Conservation (phyloP, 2,888 invertebrate species). For the Noctua pronuba region DNA sequence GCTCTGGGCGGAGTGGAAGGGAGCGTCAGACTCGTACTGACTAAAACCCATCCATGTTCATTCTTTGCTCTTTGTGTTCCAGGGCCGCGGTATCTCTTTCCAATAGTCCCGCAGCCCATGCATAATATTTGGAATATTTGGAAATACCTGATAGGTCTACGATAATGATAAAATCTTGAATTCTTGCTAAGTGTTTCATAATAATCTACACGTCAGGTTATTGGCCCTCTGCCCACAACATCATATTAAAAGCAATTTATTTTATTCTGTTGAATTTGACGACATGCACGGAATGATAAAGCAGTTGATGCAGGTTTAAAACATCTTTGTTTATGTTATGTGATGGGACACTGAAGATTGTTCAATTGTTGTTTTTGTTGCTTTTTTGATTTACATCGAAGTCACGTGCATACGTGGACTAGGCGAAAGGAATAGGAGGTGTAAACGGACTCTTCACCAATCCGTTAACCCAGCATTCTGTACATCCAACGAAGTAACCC, state of each 20-base stretch:
- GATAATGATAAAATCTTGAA: not conserved
- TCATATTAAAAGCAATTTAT: constrained; percentile 43
- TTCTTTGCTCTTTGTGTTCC: no score
- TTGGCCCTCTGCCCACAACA: constrained; percentile 37
- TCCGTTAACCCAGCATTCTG: no score
- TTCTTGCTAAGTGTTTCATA: not conserved
- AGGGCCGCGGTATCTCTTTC: no score
- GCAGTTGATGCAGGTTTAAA: not conserved
- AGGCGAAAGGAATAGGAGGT: not conserved
- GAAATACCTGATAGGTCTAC: not conserved
- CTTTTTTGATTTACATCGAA: not conserved
- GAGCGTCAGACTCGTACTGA: no score
- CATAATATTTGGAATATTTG: no score
- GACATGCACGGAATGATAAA: constrained; percentile 17
- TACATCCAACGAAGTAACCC: no score
- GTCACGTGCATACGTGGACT: not conserved
- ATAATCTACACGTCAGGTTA: not conserved
- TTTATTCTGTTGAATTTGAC: constrained; percentile 13
- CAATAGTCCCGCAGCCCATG: no score
- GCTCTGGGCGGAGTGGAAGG: no score
- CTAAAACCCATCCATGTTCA: no score
- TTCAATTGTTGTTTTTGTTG: not conserved
- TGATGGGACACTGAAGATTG: constrained; percentile 6
- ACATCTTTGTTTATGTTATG: constrained; percentile 1
- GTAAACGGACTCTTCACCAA: no score